phyloP scores from a whole-genome alignment of 2,797 vertebrate genomes.

The Bucorvus abyssinicus region DNA sequence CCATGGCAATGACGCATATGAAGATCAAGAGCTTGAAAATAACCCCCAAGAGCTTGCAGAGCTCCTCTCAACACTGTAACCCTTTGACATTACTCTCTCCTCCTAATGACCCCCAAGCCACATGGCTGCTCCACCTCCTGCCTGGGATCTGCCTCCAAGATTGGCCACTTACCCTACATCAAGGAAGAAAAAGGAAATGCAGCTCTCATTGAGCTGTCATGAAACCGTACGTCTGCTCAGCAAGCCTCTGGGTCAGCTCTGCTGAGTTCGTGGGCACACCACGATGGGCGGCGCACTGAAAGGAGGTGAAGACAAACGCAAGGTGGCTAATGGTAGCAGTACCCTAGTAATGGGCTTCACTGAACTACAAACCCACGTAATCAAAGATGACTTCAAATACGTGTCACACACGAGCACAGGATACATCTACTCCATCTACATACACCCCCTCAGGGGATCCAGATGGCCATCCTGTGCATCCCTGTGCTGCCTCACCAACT shows the following conservation, averaged over 20 bases:
- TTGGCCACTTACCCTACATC: not conserved
- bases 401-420: accelerated
- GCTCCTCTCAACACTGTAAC: not conserved
- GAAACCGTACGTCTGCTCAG: not conserved
- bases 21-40: not conserved
- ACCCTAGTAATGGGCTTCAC: not conserved
- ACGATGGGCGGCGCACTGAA: not conserved
- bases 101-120: not conserved
- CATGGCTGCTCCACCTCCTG: not conserved
- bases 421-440: not conserved
- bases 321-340: not conserved
- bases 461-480: not conserved
- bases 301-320: not conserved
- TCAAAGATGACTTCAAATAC: not conserved
- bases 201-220: not conserved
- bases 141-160: not conserved
- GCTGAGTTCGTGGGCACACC: not conserved
- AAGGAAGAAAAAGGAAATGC: not conserved
- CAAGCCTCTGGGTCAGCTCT: not conserved
- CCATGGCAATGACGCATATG: not conserved
- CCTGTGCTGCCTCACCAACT: not conserved
- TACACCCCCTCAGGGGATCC: not conserved
- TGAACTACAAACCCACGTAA: not conserved
- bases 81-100: not conserved
- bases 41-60: not conserved